Conservation (phyloP, 92 coral and sea anemone genomes). For the Phenganax stokvisi region DNA sequence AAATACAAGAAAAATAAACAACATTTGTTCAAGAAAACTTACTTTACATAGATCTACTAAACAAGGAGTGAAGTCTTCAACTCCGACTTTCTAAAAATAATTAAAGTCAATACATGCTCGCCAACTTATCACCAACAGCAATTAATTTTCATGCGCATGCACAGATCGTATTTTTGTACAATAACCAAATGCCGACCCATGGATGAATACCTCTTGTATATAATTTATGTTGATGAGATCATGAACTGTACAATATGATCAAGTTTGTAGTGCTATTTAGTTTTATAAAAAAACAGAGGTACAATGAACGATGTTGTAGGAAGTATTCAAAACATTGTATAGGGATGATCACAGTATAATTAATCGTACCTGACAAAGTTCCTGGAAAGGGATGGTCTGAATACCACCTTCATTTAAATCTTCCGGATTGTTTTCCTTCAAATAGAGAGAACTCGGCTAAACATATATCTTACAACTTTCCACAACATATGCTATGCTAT, state of each 20-base stretch:
- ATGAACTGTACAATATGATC: no score
- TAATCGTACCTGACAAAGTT: constrained; percentile 70
- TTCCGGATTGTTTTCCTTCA: constrained; percentile 64
- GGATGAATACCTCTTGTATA: no score
- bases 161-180: no score
- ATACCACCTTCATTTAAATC: constrained; percentile 69
- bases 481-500: background rate
- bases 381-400: constrained; percentile 88
- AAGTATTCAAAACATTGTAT: background rate
- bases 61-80: constrained; percentile 72
- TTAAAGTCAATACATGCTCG: no score
- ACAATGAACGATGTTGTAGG: background rate
- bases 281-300: background rate
- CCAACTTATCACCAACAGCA: no score
- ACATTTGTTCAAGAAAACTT: background rate
- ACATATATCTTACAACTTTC: no score
- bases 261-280: no score
- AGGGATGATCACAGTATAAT: background rate
- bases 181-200: no score
- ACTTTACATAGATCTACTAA: constrained; percentile 92
- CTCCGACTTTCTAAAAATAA: constrained; percentile 70
- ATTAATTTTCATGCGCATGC: no score
- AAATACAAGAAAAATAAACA: no score
- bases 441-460: background rate
- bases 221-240: no score